A percentile compares a stretch with the other conserved stretches of the same genome.
phyloP scores from a whole-genome alignment of 2,797 vertebrate genomes.

The Tragelaphus eurycerus region DNA sequence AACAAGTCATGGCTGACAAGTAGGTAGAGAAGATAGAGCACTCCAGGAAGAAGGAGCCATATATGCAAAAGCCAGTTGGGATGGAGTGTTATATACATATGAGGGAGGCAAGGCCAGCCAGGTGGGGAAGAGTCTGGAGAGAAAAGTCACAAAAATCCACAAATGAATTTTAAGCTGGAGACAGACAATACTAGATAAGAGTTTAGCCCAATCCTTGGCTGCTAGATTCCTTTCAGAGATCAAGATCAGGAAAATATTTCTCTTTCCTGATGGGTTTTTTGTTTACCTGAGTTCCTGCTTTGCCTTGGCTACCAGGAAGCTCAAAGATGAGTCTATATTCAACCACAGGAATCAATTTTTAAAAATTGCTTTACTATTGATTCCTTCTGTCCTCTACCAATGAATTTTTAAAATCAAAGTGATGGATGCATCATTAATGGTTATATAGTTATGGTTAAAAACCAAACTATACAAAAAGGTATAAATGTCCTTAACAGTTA shows the following conservation, averaged over 20 bases:
- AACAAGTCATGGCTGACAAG: background rate
- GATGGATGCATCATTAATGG: background rate
- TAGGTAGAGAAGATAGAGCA: background rate
- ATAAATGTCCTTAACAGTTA: background rate
- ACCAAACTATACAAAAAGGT: background rate
- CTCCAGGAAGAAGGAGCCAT: background rate
- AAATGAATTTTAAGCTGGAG: background rate
- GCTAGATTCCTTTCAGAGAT: background rate
- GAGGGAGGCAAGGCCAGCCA: background rate
- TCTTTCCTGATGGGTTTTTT: background rate
- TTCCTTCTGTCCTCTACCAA: background rate
- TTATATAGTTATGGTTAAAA: background rate
- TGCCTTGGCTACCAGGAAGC: slow-evolving; percentile 1
- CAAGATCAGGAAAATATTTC: background rate
- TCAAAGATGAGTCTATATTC: background rate
- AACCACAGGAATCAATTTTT: background rate
- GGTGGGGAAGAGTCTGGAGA: background rate
- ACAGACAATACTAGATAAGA: background rate
- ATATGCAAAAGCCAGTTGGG: background rate
- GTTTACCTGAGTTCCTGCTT: background rate
- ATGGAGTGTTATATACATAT: background rate
- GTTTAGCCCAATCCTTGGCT: background rate
- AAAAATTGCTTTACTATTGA: background rate
- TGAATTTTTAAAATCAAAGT: slow-evolving; percentile 27
- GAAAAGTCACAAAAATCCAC: background rate